Percentiles rank a stretch among this genome's conserved stretches.
Evolutionary conservation across 2,888 invertebrate species (phyloP).

Genomic region (Corythucha ciliata): DNA sequence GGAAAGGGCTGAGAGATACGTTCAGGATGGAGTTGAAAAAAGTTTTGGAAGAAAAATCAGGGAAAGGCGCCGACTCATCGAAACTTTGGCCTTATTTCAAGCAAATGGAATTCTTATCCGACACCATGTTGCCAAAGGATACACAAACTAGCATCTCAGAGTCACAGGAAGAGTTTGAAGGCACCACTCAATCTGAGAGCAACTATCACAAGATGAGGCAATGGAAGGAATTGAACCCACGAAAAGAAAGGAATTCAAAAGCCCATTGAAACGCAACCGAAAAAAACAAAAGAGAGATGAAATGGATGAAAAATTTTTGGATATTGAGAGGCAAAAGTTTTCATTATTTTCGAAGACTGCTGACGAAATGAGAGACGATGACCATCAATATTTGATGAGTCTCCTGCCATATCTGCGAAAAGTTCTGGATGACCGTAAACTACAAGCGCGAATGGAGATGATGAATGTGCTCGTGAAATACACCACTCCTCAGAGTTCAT

Average conservation of each 20-base stretch:
- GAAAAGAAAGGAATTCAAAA: constrained; percentile 1
- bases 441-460: neutral
- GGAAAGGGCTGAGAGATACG: constrained; percentile 7
- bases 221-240: neutral
- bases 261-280: neutral
- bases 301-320: neutral
- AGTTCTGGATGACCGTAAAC: neutral
- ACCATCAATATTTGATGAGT: neutral
- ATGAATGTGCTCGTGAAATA: neutral
- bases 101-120: constrained; percentile 6
- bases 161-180: neutral
- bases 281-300: too few relatives aligned
- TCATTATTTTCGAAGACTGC: neutral
- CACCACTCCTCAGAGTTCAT: neutral
- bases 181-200: neutral
- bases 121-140: constrained; percentile 5
- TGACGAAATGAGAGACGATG: neutral
- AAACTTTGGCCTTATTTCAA: neutral
- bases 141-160: constrained; percentile 1
- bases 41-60: neutral
- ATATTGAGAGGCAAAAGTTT: neutral
- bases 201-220: neutral
- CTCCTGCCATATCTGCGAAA: too few relatives aligned
- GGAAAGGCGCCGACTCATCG: constrained; percentile 2
- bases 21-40: neutral